Percentiles rank a stretch among this genome's conserved stretches.
Conservation (phyloP, 1,140 invertebrate species). For the Bilobella aurantiaca region DNA sequence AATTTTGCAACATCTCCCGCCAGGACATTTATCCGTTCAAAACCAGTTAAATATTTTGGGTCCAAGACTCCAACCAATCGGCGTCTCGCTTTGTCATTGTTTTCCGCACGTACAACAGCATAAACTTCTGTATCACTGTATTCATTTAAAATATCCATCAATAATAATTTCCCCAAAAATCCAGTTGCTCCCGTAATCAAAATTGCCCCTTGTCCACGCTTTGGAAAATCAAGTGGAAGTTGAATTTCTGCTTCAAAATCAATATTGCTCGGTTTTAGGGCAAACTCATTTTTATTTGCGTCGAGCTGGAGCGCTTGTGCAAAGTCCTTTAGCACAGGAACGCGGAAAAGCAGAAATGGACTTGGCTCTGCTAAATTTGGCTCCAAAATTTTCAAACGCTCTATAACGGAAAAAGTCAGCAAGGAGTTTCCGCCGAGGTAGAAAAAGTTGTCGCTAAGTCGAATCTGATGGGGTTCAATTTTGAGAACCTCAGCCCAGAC, state of each 20-base stretch:
- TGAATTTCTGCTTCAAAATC: background rate
- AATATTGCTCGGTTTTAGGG: no score
- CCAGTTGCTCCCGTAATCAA: background rate
- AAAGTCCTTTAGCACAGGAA: slow-evolving; percentile 1
- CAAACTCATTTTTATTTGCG: no score
- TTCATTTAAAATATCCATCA: background rate
- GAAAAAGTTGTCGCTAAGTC: background rate
- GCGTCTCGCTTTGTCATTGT: background rate
- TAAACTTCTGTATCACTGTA: background rate
- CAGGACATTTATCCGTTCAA: background rate
- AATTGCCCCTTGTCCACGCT: background rate
- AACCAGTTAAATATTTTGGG: no score
- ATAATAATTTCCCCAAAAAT: background rate
- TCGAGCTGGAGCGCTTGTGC: no score
- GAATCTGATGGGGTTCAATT: background rate
- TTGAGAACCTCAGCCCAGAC: background rate
- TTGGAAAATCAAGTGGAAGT: background rate
- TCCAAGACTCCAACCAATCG: no score
- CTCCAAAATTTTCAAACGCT: no score
- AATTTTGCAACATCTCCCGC: background rate
- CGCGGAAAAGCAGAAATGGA: background rate
- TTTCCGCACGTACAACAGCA: background rate
- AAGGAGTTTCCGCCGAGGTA: background rate
- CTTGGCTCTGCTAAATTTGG: background rate
- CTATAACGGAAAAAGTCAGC: background rate